A percentile compares a stretch with the other conserved stretches of the same genome.
phyloP scores from a whole-genome alignment of 23 tunicate species.

The Trididemnum clinides region DNA sequence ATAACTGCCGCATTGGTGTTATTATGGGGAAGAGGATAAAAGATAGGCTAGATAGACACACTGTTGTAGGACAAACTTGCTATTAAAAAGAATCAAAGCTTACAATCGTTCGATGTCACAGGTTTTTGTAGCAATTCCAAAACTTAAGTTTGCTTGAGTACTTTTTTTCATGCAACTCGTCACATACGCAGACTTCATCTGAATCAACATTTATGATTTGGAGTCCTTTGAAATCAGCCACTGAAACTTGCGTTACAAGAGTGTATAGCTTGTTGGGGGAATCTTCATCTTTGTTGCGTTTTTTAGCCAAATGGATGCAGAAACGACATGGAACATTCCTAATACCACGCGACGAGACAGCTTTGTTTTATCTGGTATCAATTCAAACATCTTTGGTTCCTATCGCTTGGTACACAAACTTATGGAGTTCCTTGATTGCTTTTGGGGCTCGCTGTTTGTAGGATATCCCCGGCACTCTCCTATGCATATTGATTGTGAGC shows the following conservation, averaged over 20 bases:
- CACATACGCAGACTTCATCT: too few species aligned
- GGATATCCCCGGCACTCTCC: constrained; percentile 87
- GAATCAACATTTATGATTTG: constrained; percentile 95
- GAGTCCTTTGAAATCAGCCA: constrained; percentile 92
- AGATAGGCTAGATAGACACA: too few species aligned
- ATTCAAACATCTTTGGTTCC: constrained; percentile 97
- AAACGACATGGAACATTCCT: constrained; percentile 97
- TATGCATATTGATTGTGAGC: constrained; percentile 97
- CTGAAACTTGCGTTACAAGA: constrained; percentile 91
- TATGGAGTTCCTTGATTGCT: constrained; percentile 92
- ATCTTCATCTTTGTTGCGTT: constrained; percentile 99
- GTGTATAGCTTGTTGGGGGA: constrained; percentile 98
- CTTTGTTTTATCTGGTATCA: constrained; percentile 97
- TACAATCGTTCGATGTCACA: too few species aligned
- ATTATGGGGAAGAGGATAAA: too few species aligned
- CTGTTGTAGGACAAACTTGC: too few species aligned
- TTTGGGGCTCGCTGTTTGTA: constrained; percentile 98
- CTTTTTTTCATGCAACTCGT: too few species aligned
- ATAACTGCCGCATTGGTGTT: too few species aligned
- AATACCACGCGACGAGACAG: constrained; percentile 94
- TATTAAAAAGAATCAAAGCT: too few species aligned
- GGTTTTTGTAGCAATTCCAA: too few species aligned
- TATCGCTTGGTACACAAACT: constrained; percentile 89
- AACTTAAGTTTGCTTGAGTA: too few species aligned
- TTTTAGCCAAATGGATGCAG: constrained; percentile 88